These are phyloP conservation scores for Cranoglanis bouderius DNA, from an alignment of 2,113 vertebrate species.

Conservation along the genomic window DNA sequence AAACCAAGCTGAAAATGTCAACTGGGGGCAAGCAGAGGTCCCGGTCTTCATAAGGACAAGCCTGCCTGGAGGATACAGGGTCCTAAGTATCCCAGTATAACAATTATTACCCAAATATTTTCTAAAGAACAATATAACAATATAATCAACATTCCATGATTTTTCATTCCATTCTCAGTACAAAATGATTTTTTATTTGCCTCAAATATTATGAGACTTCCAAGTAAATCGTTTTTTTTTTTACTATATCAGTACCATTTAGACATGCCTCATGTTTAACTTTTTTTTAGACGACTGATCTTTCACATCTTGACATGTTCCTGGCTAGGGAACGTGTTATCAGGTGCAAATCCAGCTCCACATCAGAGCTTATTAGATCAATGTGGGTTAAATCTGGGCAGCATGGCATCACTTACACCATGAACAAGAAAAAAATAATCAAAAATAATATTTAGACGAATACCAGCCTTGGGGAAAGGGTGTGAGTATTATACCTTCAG, in stretches of 20 bases:
- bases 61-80: constrained; percentile 11
- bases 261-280: background rate
- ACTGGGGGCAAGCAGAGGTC: constrained; percentile 74
- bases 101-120: background rate
- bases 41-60: constrained; percentile 65
- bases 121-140: background rate
- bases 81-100: constrained; percentile 39
- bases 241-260: background rate
- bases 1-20: constrained; percentile 72
- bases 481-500: constrained; percentile 53
- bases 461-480: background rate
- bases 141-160: background rate
- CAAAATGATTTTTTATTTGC: background rate
- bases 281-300: background rate
- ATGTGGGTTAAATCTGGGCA: background rate
- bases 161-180: background rate
- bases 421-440: background rate
- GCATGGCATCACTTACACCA: constrained; percentile 7
- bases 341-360: background rate
- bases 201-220: constrained; percentile 38
- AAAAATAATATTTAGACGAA: background rate
- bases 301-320: background rate
- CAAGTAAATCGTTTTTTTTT: constrained; percentile 36
- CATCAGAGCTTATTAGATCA: background rate
- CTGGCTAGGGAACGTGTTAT: background rate